A percentile compares a stretch with the other conserved stretches of the same genome.
Conservation (phyloP, 2,888 invertebrate genomes). For the Dicranocentrus wangi region DNA sequence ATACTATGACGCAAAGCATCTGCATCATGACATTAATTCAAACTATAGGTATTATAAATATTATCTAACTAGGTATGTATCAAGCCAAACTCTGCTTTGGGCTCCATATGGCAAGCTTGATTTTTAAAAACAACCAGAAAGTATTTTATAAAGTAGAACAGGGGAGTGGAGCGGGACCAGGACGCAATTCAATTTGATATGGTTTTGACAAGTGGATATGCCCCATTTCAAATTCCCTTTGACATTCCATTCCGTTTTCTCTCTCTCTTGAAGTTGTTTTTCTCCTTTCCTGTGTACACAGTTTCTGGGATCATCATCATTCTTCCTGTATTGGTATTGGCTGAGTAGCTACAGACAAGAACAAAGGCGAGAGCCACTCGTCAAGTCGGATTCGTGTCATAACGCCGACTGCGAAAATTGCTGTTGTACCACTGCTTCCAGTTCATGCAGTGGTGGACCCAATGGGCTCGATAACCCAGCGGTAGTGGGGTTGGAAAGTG, state of each 20-base stretch:
- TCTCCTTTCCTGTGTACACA: conserved; percentile 28
- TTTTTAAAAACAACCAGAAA: not conserved
- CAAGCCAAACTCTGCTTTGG: too few relatives aligned
- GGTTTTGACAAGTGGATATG: conserved; percentile 3
- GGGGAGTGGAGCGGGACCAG: not conserved
- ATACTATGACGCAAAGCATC: too few relatives aligned
- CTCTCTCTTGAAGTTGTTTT: not conserved
- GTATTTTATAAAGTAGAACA: not conserved
- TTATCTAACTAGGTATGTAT: too few relatives aligned
- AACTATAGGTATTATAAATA: too few relatives aligned
- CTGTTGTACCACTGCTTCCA: conserved; percentile 47
- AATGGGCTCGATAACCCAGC: conserved; percentile 56
- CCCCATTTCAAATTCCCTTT: not conserved
- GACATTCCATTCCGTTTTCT: not conserved
- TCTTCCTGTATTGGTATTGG: conserved; percentile 68
- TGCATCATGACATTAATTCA: too few relatives aligned
- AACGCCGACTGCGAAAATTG: conserved; percentile 57
- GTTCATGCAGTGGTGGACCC: conserved; percentile 30
- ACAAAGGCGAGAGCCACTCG: conserved; percentile 50
- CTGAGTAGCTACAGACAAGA: conserved; percentile 62
- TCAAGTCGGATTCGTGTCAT: conserved; percentile 60
- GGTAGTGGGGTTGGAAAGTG: conserved; percentile 49
- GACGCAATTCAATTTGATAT: not conserved
- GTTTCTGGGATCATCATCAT: conserved; percentile 66
- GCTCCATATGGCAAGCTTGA: not conserved